phyloP scores from a whole-genome alignment of 2,113 vertebrate species.

The Actinemys pallida region DNA sequence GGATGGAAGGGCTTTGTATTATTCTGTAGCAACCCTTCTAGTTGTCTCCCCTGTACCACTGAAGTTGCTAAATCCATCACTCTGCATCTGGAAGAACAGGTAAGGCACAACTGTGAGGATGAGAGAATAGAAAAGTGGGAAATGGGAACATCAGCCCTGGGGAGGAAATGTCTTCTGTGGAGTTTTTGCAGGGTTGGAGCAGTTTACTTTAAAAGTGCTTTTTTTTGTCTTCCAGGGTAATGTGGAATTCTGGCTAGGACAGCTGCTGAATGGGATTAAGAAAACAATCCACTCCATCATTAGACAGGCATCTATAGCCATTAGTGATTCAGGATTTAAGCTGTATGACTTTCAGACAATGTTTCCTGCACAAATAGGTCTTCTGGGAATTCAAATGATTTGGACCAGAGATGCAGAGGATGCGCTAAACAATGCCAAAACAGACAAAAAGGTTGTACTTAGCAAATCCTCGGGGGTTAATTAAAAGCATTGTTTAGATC shows the following conservation, averaged over 20 bases:
- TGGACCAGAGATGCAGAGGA: slow-evolving; percentile 80
- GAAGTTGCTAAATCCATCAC: slow-evolving; percentile 21
- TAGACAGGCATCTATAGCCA: slow-evolving; percentile 78
- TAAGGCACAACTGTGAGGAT: background rate
- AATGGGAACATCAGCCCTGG: background rate
- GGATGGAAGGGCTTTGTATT: slow-evolving; percentile 23
- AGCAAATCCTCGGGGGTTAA: slow-evolving; percentile 58
- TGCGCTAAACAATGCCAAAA: slow-evolving; percentile 73
- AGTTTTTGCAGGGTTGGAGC: background rate
- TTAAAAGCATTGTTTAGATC: slow-evolving; percentile 43
- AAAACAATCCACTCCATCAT: slow-evolving; percentile 85
- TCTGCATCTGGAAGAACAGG: background rate
- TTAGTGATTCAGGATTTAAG: slow-evolving; percentile 78
- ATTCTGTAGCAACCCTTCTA: slow-evolving; percentile 14
- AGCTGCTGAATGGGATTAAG: slow-evolving; percentile 81
- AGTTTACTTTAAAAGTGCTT: slow-evolving; percentile 10
- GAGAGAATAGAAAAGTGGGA: background rate
- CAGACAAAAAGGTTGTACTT: slow-evolving; percentile 78
- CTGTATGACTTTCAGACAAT: slow-evolving; percentile 83
- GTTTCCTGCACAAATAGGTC: slow-evolving; percentile 83
- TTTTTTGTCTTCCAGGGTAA: slow-evolving; percentile 79
- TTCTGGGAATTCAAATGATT: slow-evolving; percentile 81
- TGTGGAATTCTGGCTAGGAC: slow-evolving; percentile 85
- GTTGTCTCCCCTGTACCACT: slow-evolving; percentile 23
- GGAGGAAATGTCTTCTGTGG: background rate